phyloP scores from a whole-genome alignment of 2,888 invertebrate genomes.

The Odontocolon sp. region DNA sequence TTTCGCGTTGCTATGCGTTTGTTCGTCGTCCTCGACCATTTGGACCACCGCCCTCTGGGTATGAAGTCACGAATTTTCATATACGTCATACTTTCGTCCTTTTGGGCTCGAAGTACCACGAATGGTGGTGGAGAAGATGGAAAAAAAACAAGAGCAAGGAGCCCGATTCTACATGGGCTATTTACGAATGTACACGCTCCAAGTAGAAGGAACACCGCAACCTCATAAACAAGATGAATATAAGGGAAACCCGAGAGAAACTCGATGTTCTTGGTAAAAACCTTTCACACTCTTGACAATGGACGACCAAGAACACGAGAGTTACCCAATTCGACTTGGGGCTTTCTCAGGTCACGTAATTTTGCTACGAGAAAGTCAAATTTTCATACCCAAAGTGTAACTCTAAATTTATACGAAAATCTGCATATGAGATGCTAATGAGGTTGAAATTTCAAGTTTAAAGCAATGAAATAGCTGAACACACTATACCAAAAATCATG shows the following conservation, averaged over 20 bases:
- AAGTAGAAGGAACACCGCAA: not conserved
- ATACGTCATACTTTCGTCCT: slow-evolving; percentile 14
- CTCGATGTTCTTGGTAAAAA: not conserved
- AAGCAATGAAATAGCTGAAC: not conserved
- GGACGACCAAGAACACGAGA: too few relatives aligned
- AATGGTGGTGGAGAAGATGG: not conserved
- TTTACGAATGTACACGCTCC: slow-evolving; percentile 13
- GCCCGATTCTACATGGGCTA: not conserved
- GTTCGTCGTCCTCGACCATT: slow-evolving; percentile 3
- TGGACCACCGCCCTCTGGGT: not conserved
- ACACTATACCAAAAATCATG: too few relatives aligned
- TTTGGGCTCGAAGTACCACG: not conserved
- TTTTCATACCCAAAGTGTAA: too few relatives aligned
- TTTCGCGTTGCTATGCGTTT: not conserved
- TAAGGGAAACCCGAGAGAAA: slow-evolving; percentile 29
- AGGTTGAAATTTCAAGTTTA: not conserved
- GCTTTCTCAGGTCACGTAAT: not conserved
- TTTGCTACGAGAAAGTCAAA: too few relatives aligned
- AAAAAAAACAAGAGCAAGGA: slow-evolving; percentile 1
- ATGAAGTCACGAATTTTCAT: slow-evolving; percentile 42
- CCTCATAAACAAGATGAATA: slow-evolving; percentile 33
- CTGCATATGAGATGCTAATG: too few relatives aligned
- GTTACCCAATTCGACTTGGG: too few relatives aligned
- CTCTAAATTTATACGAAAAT: not conserved
- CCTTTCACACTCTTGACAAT: not conserved